A percentile compares a stretch with the other conserved stretches of the same genome.
Evolutionary conservation across 2,888 invertebrate species (phyloP).

Genomic region (Heliconius cydno): DNA sequence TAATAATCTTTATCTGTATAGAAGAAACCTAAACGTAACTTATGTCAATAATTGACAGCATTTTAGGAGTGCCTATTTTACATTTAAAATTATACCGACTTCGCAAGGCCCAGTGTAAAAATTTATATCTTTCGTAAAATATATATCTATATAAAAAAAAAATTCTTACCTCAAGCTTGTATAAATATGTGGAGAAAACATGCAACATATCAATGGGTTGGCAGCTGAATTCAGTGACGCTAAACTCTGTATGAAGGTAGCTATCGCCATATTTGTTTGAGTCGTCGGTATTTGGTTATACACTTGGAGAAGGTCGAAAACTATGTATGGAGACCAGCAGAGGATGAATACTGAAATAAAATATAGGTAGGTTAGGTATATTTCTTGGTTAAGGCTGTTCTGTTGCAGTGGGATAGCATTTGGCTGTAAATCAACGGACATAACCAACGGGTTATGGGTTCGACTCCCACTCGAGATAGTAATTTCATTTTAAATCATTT

Average conservation of each 20-base stretch:
- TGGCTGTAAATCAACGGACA: not conserved
- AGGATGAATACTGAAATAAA: slow-evolving; percentile 90
- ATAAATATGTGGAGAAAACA: slow-evolving; percentile 96
- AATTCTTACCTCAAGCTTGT: slow-evolving; percentile 89
- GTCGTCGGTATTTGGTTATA: slow-evolving; percentile 91
- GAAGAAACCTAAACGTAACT: not conserved
- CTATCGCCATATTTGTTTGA: slow-evolving; percentile 91
- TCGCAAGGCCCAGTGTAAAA: not conserved
- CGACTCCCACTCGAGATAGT: not conserved
- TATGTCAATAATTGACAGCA: not conserved
- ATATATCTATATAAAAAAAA: not conserved
- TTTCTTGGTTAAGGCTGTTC: not conserved
- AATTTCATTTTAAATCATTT: not conserved
- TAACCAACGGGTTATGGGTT: not conserved
- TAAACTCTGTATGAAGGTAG: slow-evolving; percentile 95
- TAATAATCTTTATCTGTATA: not conserved
- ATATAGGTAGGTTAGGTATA: not conserved
- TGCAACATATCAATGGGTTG: slow-evolving; percentile 96
- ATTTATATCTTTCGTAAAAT: no score
- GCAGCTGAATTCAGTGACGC: slow-evolving; percentile 97
- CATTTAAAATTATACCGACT: not conserved
- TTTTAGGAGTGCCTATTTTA: not conserved
- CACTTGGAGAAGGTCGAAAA: slow-evolving; percentile 95
- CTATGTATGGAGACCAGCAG: slow-evolving; percentile 97
- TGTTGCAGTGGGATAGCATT: not conserved